Conservation (phyloP, 2,113 vertebrate species). For the Macheiramphus alcinus region DNA sequence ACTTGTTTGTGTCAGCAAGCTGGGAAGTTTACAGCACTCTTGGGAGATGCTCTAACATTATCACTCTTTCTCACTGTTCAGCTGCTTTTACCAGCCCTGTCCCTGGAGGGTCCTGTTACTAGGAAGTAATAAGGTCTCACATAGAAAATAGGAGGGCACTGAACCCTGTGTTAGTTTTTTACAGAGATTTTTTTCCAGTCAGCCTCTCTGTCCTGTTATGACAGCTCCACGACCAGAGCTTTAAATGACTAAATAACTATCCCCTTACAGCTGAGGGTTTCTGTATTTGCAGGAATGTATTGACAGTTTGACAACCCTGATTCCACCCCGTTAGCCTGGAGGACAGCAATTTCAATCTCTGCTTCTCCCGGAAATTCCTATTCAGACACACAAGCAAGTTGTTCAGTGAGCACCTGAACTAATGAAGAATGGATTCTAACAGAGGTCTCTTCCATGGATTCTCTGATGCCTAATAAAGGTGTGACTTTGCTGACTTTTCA, state of each 20-base stretch:
- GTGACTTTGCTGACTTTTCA: not conserved
- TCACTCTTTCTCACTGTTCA: not conserved
- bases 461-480: not conserved
- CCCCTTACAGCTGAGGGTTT: not conserved
- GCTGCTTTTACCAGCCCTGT: not conserved
- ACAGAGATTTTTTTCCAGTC: not conserved
- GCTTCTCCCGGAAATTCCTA: not conserved
- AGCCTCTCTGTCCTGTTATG: not conserved
- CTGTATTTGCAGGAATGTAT: not conserved
- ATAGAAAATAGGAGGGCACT: not conserved
- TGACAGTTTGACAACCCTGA: not conserved
- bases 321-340: not conserved
- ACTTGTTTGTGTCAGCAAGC: not conserved
- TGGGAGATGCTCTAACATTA: not conserved
- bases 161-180: not conserved
- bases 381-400: not conserved
- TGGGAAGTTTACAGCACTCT: not conserved
- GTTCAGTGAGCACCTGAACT: not conserved
- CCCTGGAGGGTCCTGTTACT: not conserved
- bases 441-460: not conserved
- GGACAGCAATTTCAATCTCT: not conserved
- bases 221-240: not conserved
- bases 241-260: not conserved
- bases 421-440: not conserved
- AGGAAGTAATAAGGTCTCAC: not conserved